These are phyloP conservation scores for Atta colombica DNA, from an alignment of 1,140 invertebrate genomes.

Conservation along the genomic window DNA sequence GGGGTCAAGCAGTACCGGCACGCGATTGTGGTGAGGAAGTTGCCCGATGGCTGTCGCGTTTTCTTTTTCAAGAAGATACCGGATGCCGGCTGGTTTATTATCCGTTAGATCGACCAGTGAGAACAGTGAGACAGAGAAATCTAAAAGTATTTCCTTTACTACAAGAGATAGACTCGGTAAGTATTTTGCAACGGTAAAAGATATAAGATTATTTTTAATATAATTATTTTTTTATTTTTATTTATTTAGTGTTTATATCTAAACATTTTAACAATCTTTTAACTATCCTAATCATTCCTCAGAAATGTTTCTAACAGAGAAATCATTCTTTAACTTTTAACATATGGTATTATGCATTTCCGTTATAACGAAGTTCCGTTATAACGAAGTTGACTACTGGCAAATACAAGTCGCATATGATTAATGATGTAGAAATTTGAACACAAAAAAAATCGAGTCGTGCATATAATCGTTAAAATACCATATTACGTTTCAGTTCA, in stretches of 20 bases:
- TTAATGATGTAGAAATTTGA: too few species aligned
- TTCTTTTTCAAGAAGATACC: slow-evolving; percentile 86
- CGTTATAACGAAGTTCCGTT: too few species aligned
- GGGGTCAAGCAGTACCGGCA: slow-evolving; percentile 85
- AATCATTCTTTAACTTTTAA: too few species aligned
- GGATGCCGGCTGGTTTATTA: slow-evolving; percentile 88
- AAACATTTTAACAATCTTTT: background rate
- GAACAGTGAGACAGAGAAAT: slow-evolving; percentile 74
- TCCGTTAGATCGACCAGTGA: slow-evolving; percentile 84
- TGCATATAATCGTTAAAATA: too few species aligned
- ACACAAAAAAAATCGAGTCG: too few species aligned
- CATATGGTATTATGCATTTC: too few species aligned
- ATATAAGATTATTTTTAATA: background rate
- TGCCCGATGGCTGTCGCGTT: slow-evolving; percentile 88
- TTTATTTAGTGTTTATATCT: background rate
- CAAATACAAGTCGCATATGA: too few species aligned
- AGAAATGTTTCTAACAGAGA: slow-evolving; percentile 3
- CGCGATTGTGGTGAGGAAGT: slow-evolving; percentile 89
- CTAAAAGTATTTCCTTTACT: slow-evolving; percentile 77
- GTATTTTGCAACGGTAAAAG: slow-evolving; percentile 4
- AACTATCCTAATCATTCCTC: background rate
- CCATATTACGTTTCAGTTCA: too few species aligned
- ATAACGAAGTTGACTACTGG: background rate
- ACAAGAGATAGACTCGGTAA: slow-evolving; percentile 78
- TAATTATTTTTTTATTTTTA: background rate